Evolutionary conservation across 2,113 vertebrate species (phyloP), one percentile per base, ranked within the genome.

Genomic region (Coreoperca whiteheadi): DNA sequence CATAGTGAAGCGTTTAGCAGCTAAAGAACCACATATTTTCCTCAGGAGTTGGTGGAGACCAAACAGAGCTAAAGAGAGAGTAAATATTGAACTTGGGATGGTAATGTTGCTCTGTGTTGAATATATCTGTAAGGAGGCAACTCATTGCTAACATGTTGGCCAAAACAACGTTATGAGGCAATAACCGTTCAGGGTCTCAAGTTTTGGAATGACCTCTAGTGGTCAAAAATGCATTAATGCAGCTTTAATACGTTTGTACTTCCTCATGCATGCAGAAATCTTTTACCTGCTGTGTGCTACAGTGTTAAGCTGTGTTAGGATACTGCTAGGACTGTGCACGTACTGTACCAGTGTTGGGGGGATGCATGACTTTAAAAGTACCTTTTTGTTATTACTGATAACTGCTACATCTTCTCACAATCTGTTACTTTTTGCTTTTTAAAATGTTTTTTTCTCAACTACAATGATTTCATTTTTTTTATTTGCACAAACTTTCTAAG

Each of bases 321-420:
- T 39, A 41, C 30, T 14, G 46, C 34, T 34, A 23, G 8, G 4
- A 60, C 25, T 72, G n/a, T 74, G 20, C 53, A 32, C 51, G 6
- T 18, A 53, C 30, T 72, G 66, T 65, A 57, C 50, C 37, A 66
- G 57, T 83, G 41, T 71, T 64, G 28, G 70, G 51, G 78, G 30
- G 16, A 5, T 53, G n/a, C 18, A n/a, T 53, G 8, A 73, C 50
- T 15, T 30, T 57, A 48, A 39, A 60, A 70, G 56, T 51, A 63
- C 65, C 61, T 23, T 25, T 16, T 57, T 32, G 37, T 59, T 57
- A 57, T 77, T 67, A 34, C 20, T 43, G 23, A 64, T 2, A 48
- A 41, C 60, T 15, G 39, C 51, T 65, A 28, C 16, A 65, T 51
- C 4, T 61, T 23, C 25, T 50, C 23, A 66, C 53, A 69, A 66